Base-by-base conservation (phyloP, 1,140 invertebrate genomes). In the Pseudomyrmex flavicornis region DNA sequence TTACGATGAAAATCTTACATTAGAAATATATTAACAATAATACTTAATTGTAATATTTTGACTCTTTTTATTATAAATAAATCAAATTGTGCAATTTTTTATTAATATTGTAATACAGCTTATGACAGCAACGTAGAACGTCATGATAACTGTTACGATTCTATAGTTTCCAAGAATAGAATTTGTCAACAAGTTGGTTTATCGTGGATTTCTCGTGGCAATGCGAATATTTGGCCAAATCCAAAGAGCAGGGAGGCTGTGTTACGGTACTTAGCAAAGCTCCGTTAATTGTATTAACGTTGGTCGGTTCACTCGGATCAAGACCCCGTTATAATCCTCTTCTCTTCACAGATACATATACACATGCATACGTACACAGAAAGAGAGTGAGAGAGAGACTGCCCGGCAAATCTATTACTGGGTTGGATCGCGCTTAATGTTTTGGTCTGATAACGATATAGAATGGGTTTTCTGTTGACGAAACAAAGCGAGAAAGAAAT, bases 281-380 rank as follows among this genome's bases (percentile, higher is more conserved):
- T 91, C 85, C 84, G 91, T 92, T 93, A 94, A 94, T 94, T 93
- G 92, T 93, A 93, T 94, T 93, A 94, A 93, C 93, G 89, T 92
- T 91, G 90, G 90, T 92, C 91, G 92, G 92, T 92, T 92, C 90
- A 88, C 87, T 86, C 65, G 88, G 90, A 91, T 92, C 90, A 91
- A 89, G 87, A 77, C 73, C 79, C 79, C 80, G 87, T 91, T 90
- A 92, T 91, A 92, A 92, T 92, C 89, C 90, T 73, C 0, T 35
- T 35, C 35, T 35, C 35, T 35, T 35, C 5, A 35, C 35, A 35
- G 5, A 35, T 35, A 35, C 5, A 35, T 35, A 35, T 5, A 35
- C 35, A 35, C 35, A 35, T 1, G 35, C 35, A 35, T 35, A 35
- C 35, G 35, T 7, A 35, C 0, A 35, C 1, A 35, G 35, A 35